Evolutionary conservation across 92 coral and sea anemone species (phyloP).

Genomic region (Micromussa lordhowensis): DNA sequence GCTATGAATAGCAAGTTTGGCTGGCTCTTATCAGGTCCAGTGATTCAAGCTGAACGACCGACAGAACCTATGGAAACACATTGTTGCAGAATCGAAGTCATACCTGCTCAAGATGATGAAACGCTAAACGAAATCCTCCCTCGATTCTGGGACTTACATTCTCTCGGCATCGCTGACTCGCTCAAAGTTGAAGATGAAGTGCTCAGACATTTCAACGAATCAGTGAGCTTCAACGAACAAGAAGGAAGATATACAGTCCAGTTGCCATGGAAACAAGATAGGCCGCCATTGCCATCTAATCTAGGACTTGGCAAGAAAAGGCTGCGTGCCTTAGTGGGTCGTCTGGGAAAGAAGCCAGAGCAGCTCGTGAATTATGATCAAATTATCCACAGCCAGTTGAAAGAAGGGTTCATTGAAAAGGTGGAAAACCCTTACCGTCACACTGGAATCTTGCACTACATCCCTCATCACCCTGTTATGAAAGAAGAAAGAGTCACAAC

Average conservation of each 20-base stretch:
- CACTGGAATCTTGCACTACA: not conserved
- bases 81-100: slow-evolving; percentile 21
- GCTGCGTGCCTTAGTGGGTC: slow-evolving; percentile 1
- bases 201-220: slow-evolving; percentile 18
- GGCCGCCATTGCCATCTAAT: slow-evolving; percentile 11
- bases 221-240: slow-evolving; percentile 15
- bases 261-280: slow-evolving; percentile 19
- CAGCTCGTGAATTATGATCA: slow-evolving; percentile 10
- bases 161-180: not conserved
- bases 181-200: not conserved
- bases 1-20: slow-evolving; percentile 14
- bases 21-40: not conserved
- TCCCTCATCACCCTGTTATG: no score
- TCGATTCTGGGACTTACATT: not conserved
- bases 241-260: slow-evolving; percentile 10
- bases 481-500: no score
- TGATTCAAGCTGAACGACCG: slow-evolving; percentile 1
- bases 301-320: slow-evolving; percentile 12
- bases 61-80: slow-evolving; percentile 14
- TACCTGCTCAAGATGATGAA: slow-evolving; percentile 13
- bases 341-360: slow-evolving; percentile 1
- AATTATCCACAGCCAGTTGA: not conserved
- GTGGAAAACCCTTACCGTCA: not conserved
- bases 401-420: not conserved
- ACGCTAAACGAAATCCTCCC: slow-evolving; percentile 14